A percentile compares a stretch with the other conserved stretches of the same genome.
phyloP scores from a whole-genome alignment of 2,888 invertebrate genomes.

The Nemoura dubitans region DNA sequence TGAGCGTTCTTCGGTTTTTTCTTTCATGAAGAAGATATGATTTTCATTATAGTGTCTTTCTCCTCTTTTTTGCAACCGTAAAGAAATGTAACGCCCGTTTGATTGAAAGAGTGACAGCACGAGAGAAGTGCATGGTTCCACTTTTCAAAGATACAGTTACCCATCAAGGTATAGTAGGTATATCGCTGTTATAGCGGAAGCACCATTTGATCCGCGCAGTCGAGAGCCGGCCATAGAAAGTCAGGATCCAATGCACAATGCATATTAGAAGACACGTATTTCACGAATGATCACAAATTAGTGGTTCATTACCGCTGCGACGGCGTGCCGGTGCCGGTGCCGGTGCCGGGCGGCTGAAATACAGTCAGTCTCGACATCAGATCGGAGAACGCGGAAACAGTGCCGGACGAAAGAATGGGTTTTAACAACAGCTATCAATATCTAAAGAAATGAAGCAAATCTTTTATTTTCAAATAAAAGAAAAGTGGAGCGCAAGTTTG shows the following conservation, averaged over 20 bases:
- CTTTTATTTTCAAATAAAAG: background rate
- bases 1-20: background rate
- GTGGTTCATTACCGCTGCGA: constrained; percentile 27
- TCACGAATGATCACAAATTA: constrained; percentile 40
- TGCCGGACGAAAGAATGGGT: background rate
- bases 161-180: background rate
- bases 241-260: constrained; percentile 1
- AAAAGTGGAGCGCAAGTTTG: background rate
- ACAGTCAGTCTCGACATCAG: background rate
- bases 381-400: background rate
- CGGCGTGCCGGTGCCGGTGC: too few relatives aligned
- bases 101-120: background rate
- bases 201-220: background rate
- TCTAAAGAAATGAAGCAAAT: background rate
- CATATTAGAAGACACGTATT: constrained; percentile 33
- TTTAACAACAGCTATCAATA: constrained; percentile 12
- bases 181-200: background rate
- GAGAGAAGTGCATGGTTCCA: background rate
- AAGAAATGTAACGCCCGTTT: background rate
- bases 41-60: background rate
- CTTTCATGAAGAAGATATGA: background rate
- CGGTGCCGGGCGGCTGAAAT: too few relatives aligned
- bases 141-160: background rate
- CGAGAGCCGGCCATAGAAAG: background rate
- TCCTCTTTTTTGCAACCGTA: background rate